Conservation (phyloP, 2,113 vertebrate genomes). For the Nothocercus nigrocapillus region DNA sequence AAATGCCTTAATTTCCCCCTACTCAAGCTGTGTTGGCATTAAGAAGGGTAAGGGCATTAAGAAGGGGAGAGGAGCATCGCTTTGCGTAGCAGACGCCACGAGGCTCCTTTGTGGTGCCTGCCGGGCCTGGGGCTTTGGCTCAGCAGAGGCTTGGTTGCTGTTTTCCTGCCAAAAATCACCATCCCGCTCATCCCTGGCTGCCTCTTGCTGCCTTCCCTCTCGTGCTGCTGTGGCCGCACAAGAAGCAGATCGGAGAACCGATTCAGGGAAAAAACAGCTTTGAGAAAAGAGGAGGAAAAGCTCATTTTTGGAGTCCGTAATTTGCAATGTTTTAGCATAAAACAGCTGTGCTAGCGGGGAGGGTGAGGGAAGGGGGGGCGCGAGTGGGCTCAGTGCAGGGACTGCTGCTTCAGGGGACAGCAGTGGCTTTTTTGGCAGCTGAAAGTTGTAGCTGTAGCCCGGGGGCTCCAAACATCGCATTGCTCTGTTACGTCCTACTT, state of each 20-base stretch:
- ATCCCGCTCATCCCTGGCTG: background rate
- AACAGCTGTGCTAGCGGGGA: background rate
- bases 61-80: background rate
- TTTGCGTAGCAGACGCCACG: background rate
- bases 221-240: background rate
- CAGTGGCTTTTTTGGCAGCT: background rate
- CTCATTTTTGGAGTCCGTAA: background rate
- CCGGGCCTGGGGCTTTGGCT: background rate
- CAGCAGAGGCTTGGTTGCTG: background rate
- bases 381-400: background rate
- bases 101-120: background rate
- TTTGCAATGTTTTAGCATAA: background rate
- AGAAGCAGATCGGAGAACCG: background rate
- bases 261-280: background rate
- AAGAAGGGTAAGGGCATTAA: background rate
- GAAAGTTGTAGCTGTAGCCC: background rate
- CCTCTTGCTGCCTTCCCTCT: background rate
- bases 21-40: background rate
- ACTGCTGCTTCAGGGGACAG: background rate
- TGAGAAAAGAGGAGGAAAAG: no score
- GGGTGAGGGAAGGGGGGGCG: background rate
- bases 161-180: background rate
- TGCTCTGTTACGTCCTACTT: conserved; percentile 58
- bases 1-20: background rate
- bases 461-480: conserved; percentile 5